phyloP scores from a whole-genome alignment of 92 coral and sea anemone genomes.

The Anthopleura xanthogrammica region DNA sequence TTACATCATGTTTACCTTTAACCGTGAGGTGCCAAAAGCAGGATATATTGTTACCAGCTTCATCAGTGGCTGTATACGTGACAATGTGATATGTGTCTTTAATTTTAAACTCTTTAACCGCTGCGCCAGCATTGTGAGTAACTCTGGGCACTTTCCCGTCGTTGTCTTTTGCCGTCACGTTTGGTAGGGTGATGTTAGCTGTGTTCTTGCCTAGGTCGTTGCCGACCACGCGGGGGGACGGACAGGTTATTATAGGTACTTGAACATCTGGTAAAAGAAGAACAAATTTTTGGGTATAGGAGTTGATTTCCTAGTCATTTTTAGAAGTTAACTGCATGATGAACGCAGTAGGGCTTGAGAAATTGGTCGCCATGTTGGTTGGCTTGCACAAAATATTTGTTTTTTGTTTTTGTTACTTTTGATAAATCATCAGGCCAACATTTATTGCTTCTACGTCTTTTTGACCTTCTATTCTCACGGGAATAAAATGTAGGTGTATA shows the following conservation, averaged over 20 bases:
- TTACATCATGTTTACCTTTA: slow-evolving; percentile 50
- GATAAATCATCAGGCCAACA: too few relatives aligned
- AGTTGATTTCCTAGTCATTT: too few relatives aligned
- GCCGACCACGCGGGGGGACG: slow-evolving; percentile 45
- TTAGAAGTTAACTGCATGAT: too few relatives aligned
- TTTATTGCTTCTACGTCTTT: too few relatives aligned
- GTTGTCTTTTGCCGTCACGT: slow-evolving; percentile 65
- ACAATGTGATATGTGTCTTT: slow-evolving; percentile 59
- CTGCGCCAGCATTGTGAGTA: slow-evolving; percentile 59
- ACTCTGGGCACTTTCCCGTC: slow-evolving; percentile 76
- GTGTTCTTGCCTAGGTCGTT: slow-evolving; percentile 70
- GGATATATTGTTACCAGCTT: slow-evolving; percentile 61
- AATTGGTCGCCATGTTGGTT: too few relatives aligned
- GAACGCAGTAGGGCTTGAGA: too few relatives aligned
- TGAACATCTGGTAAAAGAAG: slow-evolving; percentile 43
- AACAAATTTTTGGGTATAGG: too few relatives aligned
- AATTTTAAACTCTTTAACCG: slow-evolving; percentile 57
- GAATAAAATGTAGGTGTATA: too few relatives aligned
- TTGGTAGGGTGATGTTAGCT: slow-evolving; percentile 66
- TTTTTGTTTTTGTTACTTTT: too few relatives aligned
- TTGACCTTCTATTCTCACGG: too few relatives aligned
- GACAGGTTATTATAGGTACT: slow-evolving; percentile 78
- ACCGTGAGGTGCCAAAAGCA: slow-evolving; percentile 76
- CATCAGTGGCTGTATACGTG: slow-evolving; percentile 83
- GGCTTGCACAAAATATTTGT: too few relatives aligned